Conservation (phyloP, 2,113 vertebrate genomes). For the Spheniscus mendiculus region DNA sequence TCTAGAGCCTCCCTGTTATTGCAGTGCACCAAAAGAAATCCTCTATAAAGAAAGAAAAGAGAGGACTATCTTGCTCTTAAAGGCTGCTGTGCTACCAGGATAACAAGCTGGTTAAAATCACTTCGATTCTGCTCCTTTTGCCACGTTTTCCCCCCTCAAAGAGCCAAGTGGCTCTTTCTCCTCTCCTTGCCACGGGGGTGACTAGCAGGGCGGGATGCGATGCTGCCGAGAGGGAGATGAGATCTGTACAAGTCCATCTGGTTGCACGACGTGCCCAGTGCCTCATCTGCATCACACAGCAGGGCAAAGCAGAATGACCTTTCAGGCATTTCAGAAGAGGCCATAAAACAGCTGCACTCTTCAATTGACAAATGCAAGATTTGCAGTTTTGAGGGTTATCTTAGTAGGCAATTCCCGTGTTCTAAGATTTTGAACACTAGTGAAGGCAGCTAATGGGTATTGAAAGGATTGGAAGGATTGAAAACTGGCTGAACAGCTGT, state of each 20-base stretch:
- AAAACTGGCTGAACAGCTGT: background rate
- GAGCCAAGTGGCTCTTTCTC: background rate
- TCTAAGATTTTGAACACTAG: background rate
- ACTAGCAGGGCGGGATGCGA: background rate
- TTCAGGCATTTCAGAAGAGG: background rate
- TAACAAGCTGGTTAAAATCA: background rate
- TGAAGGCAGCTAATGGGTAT: background rate
- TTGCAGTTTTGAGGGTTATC: background rate
- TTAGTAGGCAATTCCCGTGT: background rate
- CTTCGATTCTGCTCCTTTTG: background rate
- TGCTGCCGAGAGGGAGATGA: background rate
- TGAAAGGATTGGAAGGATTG: background rate
- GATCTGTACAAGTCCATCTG: background rate
- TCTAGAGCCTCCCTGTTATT: background rate
- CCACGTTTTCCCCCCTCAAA: background rate
- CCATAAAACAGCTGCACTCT: background rate
- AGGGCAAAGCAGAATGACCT: background rate
- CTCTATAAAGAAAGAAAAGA: background rate
- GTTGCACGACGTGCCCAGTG: accelerated
- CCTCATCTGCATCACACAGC: background rate
- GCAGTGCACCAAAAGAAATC: background rate
- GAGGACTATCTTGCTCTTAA: background rate
- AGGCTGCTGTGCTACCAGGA: background rate
- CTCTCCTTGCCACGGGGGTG: background rate
- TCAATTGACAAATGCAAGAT: background rate